Evolutionary conservation across 1,140 invertebrate species (phyloP).

Genomic region (Steinernema khuongi): DNA sequence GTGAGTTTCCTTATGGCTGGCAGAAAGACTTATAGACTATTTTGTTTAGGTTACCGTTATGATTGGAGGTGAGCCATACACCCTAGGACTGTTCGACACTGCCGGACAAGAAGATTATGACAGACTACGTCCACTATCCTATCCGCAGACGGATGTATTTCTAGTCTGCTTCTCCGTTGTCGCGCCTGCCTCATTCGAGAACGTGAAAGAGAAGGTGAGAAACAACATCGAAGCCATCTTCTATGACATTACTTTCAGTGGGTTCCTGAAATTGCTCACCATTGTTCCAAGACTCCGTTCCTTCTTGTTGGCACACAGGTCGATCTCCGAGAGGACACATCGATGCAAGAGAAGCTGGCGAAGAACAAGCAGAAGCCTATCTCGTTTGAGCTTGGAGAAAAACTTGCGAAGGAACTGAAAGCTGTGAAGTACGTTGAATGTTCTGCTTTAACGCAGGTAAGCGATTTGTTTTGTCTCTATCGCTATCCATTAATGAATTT

Average conservation of each 20-base stretch:
- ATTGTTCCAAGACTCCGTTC: conserved; percentile 98
- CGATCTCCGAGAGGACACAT: conserved; percentile 93
- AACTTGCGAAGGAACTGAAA: conserved; percentile 93
- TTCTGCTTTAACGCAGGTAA: conserved; percentile 89
- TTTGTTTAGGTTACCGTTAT: conserved; percentile 55
- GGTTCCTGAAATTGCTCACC: conserved; percentile 99
- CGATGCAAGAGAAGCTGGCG: conserved; percentile 90
- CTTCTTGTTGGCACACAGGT: conserved; percentile 95
- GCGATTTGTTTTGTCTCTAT: conserved; percentile 21
- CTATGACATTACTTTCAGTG: too few species aligned
- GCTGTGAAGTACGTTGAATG: conserved; percentile 99
- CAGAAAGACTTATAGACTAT: background rate
- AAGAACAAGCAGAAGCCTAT: conserved; percentile 99
- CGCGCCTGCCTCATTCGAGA: conserved; percentile 96
- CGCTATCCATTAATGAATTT: too few species aligned
- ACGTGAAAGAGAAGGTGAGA: conserved; percentile 94
- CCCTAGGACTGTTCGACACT: conserved; percentile 92
- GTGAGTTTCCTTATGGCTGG: conserved; percentile 63
- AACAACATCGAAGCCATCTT: too few species aligned
- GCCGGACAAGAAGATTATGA: conserved; percentile 70
- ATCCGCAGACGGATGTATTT: conserved; percentile 98
- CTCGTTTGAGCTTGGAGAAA: conserved; percentile 84
- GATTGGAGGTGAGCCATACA: conserved; percentile 83
- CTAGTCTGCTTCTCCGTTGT: conserved; percentile 97
- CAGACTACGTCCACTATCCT: conserved; percentile 86